These are phyloP conservation scores for Gryllus longicercus DNA, from an alignment of 2,888 invertebrate species.

Conservation along the genomic window DNA sequence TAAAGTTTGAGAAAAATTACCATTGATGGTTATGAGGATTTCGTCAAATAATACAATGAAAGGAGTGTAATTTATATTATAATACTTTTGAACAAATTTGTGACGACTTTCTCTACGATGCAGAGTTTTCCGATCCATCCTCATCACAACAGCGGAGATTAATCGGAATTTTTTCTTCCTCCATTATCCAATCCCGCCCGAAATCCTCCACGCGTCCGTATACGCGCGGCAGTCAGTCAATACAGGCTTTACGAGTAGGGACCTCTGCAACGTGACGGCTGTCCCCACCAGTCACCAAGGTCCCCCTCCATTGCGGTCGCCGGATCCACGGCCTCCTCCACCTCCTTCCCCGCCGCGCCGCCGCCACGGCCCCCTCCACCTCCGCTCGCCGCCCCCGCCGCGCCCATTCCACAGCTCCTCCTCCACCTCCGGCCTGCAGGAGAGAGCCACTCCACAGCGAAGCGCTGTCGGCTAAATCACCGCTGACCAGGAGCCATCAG, in stretches of 20 bases:
- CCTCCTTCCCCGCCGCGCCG: not conserved
- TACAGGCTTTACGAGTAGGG: not conserved
- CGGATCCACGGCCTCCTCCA: not conserved
- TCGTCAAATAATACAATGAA: no score
- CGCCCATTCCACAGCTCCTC: not conserved
- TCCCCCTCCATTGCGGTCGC: not conserved
- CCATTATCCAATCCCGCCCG: no score
- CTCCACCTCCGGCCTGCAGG: not conserved
- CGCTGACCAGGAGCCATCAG: constrained; percentile 11
- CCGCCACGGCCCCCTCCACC: not conserved
- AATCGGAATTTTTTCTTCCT: no score
- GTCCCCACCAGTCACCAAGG: not conserved
- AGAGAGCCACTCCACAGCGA: not conserved
- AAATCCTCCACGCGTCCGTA: no score
- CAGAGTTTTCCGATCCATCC: no score
- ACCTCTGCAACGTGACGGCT: no score
- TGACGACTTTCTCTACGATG: no score
- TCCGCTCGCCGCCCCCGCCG: not conserved
- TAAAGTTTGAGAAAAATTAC: no score
- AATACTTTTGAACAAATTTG: no score
- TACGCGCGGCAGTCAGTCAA: not conserved
- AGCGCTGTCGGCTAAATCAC: not conserved
- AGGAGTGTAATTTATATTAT: no score
- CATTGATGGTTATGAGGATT: no score
- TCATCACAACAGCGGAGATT: no score